These are phyloP conservation scores for Mystacides longicornis DNA, from an alignment of 2,888 invertebrate genomes.

Conservation along the genomic window DNA sequence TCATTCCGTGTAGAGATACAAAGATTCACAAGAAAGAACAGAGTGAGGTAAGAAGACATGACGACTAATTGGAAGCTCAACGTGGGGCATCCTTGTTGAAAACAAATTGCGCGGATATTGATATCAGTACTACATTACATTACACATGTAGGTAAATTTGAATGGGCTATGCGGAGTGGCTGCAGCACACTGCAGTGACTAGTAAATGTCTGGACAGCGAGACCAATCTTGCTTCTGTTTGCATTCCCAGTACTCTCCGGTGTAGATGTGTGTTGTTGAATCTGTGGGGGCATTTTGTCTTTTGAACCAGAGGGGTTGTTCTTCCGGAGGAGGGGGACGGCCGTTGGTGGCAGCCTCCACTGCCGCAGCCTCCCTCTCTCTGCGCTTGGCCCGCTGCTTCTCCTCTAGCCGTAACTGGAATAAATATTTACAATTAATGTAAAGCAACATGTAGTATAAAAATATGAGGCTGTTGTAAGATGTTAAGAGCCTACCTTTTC, in stretches of 20 bases:
- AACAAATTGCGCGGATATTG: too few relatives aligned
- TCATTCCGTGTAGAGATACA: too few relatives aligned
- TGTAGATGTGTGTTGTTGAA: slow-evolving; percentile 71
- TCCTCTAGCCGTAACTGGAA: slow-evolving; percentile 68
- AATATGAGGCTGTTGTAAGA: background rate
- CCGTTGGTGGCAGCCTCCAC: slow-evolving; percentile 61
- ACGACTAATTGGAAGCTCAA: too few relatives aligned
- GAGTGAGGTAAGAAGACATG: too few relatives aligned
- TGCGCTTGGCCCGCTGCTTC: slow-evolving; percentile 80
- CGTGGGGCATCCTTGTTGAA: too few relatives aligned
- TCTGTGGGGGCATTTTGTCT: slow-evolving; percentile 68
- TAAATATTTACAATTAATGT: background rate
- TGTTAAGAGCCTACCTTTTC: slow-evolving; percentile 59
- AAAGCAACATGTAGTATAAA: background rate
- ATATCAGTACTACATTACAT: too few relatives aligned
- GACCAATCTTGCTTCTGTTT: slow-evolving; percentile 86
- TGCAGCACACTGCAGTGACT: background rate
- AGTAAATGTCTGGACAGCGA: slow-evolving; percentile 87
- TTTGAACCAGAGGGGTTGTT: slow-evolving; percentile 85
- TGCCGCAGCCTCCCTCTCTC: slow-evolving; percentile 70
- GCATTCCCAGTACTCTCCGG: slow-evolving; percentile 86
- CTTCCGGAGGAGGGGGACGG: slow-evolving; percentile 47
- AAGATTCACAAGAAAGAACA: too few relatives aligned
- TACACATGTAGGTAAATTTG: too few relatives aligned
- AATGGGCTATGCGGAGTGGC: background rate